Conservation (phyloP, 2,797 vertebrate species). For the Gastrophryne carolinensis region DNA sequence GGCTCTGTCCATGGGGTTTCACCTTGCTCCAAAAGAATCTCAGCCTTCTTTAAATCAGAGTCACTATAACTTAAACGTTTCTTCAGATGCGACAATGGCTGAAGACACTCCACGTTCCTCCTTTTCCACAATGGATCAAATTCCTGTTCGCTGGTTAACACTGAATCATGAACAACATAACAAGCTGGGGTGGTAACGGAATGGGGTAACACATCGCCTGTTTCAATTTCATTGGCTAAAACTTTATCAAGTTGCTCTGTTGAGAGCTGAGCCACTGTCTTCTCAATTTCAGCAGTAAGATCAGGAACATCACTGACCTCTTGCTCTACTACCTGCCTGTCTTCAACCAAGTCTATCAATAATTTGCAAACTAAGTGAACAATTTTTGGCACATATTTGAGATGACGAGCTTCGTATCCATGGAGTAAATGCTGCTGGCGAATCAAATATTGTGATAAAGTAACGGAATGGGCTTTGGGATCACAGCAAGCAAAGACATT, state of each 20-base stretch:
- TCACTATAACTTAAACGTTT: conserved; percentile 88
- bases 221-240: conserved; percentile 77
- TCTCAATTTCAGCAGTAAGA: conserved; percentile 87
- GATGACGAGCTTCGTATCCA: conserved; percentile 89
- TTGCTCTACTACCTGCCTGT: conserved; percentile 77
- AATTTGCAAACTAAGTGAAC: conserved; percentile 85
- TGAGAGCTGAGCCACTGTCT: conserved; percentile 85
- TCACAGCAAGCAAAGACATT: conserved; percentile 87
- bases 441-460: conserved; percentile 87
- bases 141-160: conserved; percentile 69
- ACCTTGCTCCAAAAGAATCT: conserved; percentile 67
- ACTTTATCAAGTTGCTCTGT: conserved; percentile 79
- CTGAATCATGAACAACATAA: conserved; percentile 60
- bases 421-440: conserved; percentile 95
- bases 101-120: conserved; percentile 66
- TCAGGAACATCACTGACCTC: conserved; percentile 76
- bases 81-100: conserved; percentile 66
- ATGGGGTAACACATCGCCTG: conserved; percentile 56
- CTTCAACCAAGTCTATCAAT: conserved; percentile 83
- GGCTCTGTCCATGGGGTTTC: conserved; percentile 69
- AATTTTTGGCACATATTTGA: conserved; percentile 92
- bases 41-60: conserved; percentile 77
- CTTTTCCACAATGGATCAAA: conserved; percentile 78
- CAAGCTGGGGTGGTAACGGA: conserved; percentile 58
- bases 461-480: conserved; percentile 79